Base-by-base conservation (phyloP, 2,797 vertebrate genomes). In the Sciurus carolinensis region DNA sequence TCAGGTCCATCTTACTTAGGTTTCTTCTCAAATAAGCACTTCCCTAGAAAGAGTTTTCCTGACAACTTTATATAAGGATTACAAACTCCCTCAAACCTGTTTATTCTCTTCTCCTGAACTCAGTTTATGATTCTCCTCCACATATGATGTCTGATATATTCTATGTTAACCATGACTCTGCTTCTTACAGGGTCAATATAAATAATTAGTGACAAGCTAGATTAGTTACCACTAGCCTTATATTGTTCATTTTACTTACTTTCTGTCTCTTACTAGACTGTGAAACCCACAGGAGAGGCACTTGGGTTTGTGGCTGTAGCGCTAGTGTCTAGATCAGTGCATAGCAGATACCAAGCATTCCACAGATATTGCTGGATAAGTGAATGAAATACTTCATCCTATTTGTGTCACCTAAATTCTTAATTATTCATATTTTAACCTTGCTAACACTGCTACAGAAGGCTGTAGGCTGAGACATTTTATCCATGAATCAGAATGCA, bases 341-440 rank as follows among this genome's bases (percentile, higher is more conserved):
- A 52, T 83, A 59, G 5, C 30, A 90, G 17, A 72, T 30, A 3
- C 7, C 8, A 77, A 44, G 1, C 4, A 33, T 14, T 64, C 73
- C 86, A 15, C 39, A 84, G 57, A 59, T 71, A 54, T 54, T 88
- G 33, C 36, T 93, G 42, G 62, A 24, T 93, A 86, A 80, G 6
- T 39, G 33, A 86, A 54, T 83, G 33, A 93, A 87, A 91, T 66
- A 75, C 44, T 39, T 36, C 17, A 67, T 73, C 33, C 1, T 57
- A 28, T 36, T 57, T 50, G 18, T 39, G 22, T 26, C 71, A 69
- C 42, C 3, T 57, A 44, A 50, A 76, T 94, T 83, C 54, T 77
- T 88, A 92, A 92, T 73, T 73, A 64, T 36, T 44, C 62, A 7
- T 59, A 59, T 13, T 86, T 85, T 75, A 87, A 93, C 73, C 14